phyloP scores from a whole-genome alignment of 2,113 vertebrate genomes.

The Myxocyprinus asiaticus region DNA sequence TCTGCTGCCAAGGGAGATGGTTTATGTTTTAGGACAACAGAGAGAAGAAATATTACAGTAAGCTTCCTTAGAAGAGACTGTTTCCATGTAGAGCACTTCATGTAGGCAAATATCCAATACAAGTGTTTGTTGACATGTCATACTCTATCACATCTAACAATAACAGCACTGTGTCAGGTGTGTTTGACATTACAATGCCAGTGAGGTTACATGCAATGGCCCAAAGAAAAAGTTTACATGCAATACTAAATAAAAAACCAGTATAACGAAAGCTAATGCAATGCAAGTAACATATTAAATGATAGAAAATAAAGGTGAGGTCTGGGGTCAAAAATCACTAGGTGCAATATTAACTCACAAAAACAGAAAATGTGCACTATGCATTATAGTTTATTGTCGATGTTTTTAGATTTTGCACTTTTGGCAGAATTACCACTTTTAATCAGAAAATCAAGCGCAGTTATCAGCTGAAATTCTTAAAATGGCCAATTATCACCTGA shows the following conservation, averaged over 20 bases:
- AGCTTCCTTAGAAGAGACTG: neutral
- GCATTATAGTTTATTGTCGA: no score
- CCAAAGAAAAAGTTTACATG: constrained; percentile 18
- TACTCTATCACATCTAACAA: constrained; percentile 30
- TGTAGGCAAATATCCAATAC: neutral
- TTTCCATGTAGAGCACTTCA: neutral
- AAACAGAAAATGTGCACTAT: no score
- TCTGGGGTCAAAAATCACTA: no score
- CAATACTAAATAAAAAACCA: constrained; percentile 22
- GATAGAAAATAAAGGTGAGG: no score
- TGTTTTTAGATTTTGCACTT: no score
- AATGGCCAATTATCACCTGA: no score
- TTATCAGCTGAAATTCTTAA: no score
- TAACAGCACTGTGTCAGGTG: constrained; percentile 43
- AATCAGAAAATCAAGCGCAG: no score
- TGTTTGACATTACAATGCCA: constrained; percentile 40
- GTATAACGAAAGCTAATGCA: no score
- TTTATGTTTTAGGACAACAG: constrained; percentile 20
- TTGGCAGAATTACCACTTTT: no score
- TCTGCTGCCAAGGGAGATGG: constrained; percentile 35
- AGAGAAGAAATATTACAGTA: constrained; percentile 22
- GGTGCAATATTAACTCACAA: no score
- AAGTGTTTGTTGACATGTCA: neutral
- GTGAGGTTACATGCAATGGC: constrained; percentile 5
- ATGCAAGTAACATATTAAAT: no score